phyloP scores from a whole-genome alignment of 2,113 vertebrate species.

The Herpailurus yagouaroundi region DNA sequence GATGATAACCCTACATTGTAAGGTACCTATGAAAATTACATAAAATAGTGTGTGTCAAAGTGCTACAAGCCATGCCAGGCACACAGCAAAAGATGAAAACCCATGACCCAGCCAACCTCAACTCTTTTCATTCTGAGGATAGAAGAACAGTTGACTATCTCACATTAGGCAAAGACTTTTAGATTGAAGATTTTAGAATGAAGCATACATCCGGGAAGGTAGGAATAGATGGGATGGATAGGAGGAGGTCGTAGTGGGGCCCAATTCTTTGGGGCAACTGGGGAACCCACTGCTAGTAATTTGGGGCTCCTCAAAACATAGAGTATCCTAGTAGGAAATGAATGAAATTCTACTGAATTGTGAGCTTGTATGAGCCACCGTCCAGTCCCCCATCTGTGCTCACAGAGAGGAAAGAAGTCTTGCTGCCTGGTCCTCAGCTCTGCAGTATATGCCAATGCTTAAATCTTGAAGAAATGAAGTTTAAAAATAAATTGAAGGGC shows the following conservation, averaged over 20 bases:
- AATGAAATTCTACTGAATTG: neutral
- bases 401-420: neutral
- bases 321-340: neutral
- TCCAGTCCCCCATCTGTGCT: neutral
- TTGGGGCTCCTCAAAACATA: neutral
- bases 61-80: neutral
- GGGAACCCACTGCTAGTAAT: neutral
- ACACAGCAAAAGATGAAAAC: neutral
- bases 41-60: neutral
- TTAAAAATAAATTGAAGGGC: neutral
- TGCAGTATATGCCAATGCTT: neutral
- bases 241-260: neutral
- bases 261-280: neutral
- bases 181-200: neutral
- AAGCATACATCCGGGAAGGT: neutral
- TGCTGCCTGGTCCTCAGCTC: neutral
- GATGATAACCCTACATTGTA: neutral
- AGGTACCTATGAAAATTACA: neutral
- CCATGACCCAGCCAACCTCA: neutral
- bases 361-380: neutral
- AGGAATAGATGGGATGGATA: fast-evolving
- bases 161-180: neutral
- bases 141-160: neutral
- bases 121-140: neutral
- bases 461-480: neutral